Conservation (phyloP, 2,888 invertebrate species). For the Macroteleia sp. region DNA sequence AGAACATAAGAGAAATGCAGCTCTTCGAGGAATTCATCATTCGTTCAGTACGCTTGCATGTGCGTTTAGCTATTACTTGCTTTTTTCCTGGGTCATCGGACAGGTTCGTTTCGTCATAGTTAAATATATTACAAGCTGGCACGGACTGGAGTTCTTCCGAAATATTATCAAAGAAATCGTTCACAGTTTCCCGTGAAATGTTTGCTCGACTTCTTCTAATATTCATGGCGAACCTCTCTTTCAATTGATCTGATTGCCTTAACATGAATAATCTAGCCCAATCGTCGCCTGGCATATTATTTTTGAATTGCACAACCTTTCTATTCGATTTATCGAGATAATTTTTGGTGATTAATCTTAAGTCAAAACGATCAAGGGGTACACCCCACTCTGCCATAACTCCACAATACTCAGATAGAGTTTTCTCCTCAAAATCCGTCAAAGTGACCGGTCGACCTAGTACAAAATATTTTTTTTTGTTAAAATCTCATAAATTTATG, state of each 20-base stretch:
- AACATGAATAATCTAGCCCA: neutral
- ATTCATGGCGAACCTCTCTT: no score
- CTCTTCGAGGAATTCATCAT: constrained; percentile 2
- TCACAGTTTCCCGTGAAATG: no score
- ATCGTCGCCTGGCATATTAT: constrained; percentile 19
- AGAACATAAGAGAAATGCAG: constrained; percentile 10
- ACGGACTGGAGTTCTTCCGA: no score
- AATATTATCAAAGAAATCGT: no score
- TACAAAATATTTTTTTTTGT: constrained; percentile 5
- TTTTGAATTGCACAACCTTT: neutral
- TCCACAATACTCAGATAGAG: neutral
- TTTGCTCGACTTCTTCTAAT: no score
- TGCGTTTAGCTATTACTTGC: neutral
- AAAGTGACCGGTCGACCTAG: neutral
- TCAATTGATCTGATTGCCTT: no score
- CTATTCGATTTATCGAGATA: constrained; percentile 11
- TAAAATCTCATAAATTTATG: constrained; percentile 4
- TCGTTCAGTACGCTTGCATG: constrained; percentile 1
- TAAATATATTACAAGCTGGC: no score
- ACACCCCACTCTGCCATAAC: constrained; percentile 8
- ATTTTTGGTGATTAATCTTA: neutral
- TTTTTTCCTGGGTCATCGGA: neutral
- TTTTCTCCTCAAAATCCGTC: neutral
- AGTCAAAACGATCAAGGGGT: neutral
- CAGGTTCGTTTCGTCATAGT: neutral